These are phyloP conservation scores for Ferrisia virgata DNA, from an alignment of 2,888 invertebrate species.

Conservation along the genomic window DNA sequence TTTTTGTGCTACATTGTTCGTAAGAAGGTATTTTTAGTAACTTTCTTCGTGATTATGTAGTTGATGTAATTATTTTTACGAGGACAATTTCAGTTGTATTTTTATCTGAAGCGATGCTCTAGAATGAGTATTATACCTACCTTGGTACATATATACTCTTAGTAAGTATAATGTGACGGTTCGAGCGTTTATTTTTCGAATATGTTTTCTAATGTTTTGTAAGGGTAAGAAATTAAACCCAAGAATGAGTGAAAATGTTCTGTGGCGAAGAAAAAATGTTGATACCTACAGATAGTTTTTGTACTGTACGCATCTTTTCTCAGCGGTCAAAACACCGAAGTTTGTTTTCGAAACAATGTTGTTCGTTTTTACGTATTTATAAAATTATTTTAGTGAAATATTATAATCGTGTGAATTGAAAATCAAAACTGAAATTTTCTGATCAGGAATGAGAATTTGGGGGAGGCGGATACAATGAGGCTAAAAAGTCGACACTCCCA, in stretches of 20 bases:
- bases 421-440: no score
- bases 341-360: no score
- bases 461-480: no score
- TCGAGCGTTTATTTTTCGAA: neutral
- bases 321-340: no score
- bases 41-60: neutral
- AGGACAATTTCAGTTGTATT: neutral
- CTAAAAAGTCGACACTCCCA: no score
- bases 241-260: neutral
- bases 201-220: neutral
- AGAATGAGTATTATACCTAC: no score
- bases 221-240: neutral
- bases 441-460: no score
- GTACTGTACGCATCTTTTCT: neutral
- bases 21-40: neutral
- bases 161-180: neutral
- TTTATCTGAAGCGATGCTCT: neutral
- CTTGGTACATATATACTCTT: no score
- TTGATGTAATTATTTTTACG: slow-evolving; percentile 12
- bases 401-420: no score
- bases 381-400: no score
- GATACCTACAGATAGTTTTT: no score
- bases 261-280: neutral
- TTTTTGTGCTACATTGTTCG: neutral
- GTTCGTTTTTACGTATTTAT: no score